Conservation (phyloP, 2,113 vertebrate genomes). For the Seriola aureovittata region DNA sequence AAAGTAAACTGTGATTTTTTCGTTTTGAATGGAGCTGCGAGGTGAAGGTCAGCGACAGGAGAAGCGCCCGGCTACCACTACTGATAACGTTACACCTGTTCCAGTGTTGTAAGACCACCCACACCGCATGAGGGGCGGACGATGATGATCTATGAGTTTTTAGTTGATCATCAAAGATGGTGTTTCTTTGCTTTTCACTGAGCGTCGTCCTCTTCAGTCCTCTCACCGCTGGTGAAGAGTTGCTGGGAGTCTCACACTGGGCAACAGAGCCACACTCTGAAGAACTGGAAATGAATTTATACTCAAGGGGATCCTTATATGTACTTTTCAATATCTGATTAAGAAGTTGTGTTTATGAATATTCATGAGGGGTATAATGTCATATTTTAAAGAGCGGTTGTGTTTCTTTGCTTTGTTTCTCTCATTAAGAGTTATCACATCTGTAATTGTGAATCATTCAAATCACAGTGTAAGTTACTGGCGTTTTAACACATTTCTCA, state of each 20-base stretch:
- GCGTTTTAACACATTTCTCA: not conserved
- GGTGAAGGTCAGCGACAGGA: not conserved
- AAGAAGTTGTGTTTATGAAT: not conserved
- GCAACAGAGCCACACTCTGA: not conserved
- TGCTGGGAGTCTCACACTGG: not conserved
- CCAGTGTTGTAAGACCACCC: not conserved
- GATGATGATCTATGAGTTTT: slow-evolving; percentile 3
- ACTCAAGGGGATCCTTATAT: not conserved
- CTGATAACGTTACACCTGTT: not conserved
- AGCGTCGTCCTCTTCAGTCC: not conserved
- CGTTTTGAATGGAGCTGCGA: not conserved
- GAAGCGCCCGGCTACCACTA: not conserved
- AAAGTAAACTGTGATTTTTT: not conserved
- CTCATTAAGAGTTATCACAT: not conserved
- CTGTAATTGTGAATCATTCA: not conserved
- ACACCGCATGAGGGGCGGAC: not conserved
- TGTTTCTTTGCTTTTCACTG: not conserved
- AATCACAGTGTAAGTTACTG: not conserved
- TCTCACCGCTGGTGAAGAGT: not conserved
- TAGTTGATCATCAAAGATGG: not conserved
- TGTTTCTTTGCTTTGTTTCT: not conserved
- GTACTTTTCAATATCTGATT: not conserved
- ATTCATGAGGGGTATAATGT: slow-evolving; percentile 2
- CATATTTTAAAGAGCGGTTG: not conserved
- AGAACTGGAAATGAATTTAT: not conserved